A percentile compares a stretch with the other conserved stretches of the same genome.
phyloP scores from a whole-genome alignment of 1,140 invertebrate genomes.

The Arion vulgaris region DNA sequence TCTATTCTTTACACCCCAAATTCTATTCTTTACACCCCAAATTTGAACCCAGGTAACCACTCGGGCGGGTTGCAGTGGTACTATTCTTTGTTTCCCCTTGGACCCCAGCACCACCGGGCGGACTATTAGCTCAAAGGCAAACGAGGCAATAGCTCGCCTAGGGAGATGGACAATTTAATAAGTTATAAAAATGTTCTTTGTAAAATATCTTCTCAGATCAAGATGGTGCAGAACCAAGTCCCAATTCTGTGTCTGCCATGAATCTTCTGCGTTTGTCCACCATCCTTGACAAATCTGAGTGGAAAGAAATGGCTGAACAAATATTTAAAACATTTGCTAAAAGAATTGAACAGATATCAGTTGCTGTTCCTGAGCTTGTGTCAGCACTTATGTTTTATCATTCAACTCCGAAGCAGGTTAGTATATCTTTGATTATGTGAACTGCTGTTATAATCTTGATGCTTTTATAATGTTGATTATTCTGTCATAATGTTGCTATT shows the following conservation, averaged over 20 bases:
- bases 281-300: slow-evolving; percentile 78
- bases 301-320: slow-evolving; percentile 76
- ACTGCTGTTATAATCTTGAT: too few relatives aligned
- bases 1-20: too few relatives aligned
- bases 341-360: slow-evolving; percentile 76
- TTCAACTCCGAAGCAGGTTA: slow-evolving; percentile 75
- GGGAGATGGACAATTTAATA: too few relatives aligned
- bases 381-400: slow-evolving; percentile 81
- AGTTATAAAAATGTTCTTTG: too few relatives aligned
- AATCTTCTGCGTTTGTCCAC: slow-evolving; percentile 85
- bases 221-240: slow-evolving; percentile 93
- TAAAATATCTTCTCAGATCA: slow-evolving; percentile 86
- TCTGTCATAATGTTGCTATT: background rate
- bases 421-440: background rate
- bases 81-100: too few relatives aligned
- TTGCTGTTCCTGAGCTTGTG: slow-evolving; percentile 85
- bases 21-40: too few relatives aligned
- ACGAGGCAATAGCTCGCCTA: too few relatives aligned
- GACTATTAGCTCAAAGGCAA: too few relatives aligned
- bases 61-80: too few relatives aligned
- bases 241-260: slow-evolving; percentile 89
- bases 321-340: slow-evolving; percentile 79
- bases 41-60: too few relatives aligned
- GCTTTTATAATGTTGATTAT: background rate
- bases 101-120: too few relatives aligned